Percentiles rank a stretch among this genome's conserved stretches.
Evolutionary conservation across 2,888 invertebrate species (phyloP).

Genomic region (Hirtodrosophila cameraria): DNA sequence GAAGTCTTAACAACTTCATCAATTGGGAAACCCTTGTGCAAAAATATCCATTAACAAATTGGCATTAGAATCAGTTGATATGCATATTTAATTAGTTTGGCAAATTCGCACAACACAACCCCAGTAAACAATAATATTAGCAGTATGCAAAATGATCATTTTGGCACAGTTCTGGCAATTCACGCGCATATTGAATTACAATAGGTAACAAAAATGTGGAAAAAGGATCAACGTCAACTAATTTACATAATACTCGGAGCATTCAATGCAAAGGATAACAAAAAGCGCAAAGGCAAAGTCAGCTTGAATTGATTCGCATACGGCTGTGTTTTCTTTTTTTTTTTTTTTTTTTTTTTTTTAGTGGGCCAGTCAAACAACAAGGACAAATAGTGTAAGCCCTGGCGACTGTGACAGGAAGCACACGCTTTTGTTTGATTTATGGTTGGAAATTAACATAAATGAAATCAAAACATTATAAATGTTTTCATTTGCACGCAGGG

Average conservation of each 20-base stretch:
- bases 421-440: constrained; percentile 81
- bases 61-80: constrained; percentile 5
- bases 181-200: constrained; percentile 81
- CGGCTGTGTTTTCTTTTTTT: constrained; percentile 6
- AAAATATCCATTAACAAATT: constrained; percentile 36
- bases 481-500: constrained; percentile 65
- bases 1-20: constrained; percentile 2
- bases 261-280: constrained; percentile 58
- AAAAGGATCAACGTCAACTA: constrained; percentile 47
- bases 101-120: constrained; percentile 29
- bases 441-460: constrained; percentile 79
- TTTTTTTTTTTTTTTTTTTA: constrained; percentile 5
- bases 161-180: constrained; percentile 38
- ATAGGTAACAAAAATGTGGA: constrained; percentile 24
- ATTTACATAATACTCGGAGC: constrained; percentile 75
- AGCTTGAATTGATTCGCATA: constrained; percentile 50
- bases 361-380: constrained; percentile 63
- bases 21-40: neutral
- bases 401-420: constrained; percentile 79
- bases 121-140: constrained; percentile 2
- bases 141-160: constrained; percentile 21
- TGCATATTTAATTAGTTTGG: constrained; percentile 41
- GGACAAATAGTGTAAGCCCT: constrained; percentile 55
- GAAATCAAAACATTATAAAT: constrained; percentile 81
- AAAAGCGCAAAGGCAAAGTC: constrained; percentile 48